Conservation (phyloP, 2,888 invertebrate genomes). For the Acanthosepion esculentum region DNA sequence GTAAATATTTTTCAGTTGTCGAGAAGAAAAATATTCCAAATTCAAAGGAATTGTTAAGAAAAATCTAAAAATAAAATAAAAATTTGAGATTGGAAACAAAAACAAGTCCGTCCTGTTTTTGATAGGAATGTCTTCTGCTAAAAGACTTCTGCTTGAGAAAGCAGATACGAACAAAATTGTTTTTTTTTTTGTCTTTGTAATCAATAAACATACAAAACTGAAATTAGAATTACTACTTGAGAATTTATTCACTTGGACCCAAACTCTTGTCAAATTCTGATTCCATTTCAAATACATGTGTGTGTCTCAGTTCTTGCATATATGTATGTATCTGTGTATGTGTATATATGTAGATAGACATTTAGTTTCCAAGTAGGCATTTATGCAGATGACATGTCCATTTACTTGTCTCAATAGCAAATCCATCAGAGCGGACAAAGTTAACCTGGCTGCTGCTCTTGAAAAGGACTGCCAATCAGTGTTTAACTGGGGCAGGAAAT, state of each 20-base stretch:
- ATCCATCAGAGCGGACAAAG: no score
- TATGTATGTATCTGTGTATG: no score
- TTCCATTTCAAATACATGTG: background rate
- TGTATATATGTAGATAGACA: no score
- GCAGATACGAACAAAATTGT: background rate
- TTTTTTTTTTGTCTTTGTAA: background rate
- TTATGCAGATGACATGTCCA: no score
- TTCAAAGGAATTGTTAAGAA: background rate
- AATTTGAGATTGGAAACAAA: background rate
- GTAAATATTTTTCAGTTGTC: background rate
- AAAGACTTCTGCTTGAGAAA: background rate
- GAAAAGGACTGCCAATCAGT: no score
- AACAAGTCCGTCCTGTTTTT: background rate
- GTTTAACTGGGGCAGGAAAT: no score
- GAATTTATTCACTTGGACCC: background rate
- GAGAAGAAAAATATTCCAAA: background rate
- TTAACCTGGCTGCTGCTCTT: no score
- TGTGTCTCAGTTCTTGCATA: no score
- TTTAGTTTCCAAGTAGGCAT: no score
- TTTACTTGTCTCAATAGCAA: no score
- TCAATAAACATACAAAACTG: background rate
- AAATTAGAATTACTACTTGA: background rate
- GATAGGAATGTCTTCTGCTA: background rate
- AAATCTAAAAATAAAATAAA: background rate
- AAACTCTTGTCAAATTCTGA: background rate